Evolutionary conservation across 2,113 vertebrate genomes (phyloP).

Genomic region (Neoarius graeffei): DNA sequence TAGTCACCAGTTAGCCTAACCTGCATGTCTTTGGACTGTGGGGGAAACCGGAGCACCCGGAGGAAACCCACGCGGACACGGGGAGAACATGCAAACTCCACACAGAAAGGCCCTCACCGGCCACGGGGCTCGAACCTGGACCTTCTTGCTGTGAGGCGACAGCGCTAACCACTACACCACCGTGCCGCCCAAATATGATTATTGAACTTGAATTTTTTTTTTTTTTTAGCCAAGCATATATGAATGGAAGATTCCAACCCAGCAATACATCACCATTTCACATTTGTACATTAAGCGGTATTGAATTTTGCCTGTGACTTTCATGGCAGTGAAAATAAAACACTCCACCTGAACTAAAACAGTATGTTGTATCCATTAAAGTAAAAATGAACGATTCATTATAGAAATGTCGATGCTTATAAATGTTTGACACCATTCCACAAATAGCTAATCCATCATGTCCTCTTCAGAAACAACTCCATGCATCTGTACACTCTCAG

Average conservation of each 20-base stretch:
- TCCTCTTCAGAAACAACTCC: background rate
- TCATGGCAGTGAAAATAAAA: background rate
- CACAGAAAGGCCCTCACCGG: no score
- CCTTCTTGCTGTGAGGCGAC: no score
- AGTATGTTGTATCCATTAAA: background rate
- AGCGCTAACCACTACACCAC: no score
- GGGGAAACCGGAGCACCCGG: no score
- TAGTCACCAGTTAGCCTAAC: no score
- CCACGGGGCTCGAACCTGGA: no score
- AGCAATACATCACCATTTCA: background rate
- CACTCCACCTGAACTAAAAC: no score
- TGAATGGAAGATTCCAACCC: background rate
- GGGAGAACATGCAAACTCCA: no score
- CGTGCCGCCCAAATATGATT: background rate
- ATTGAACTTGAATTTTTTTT: background rate
- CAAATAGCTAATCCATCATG: conserved; percentile 3
- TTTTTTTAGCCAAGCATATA: background rate
- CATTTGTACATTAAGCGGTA: background rate
- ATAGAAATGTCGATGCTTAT: background rate
- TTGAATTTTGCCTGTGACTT: background rate
- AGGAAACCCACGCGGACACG: no score
- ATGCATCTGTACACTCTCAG: background rate
- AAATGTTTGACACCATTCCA: background rate
- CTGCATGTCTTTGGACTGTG: no score
- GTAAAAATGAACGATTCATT: background rate